A percentile compares a stretch with the other conserved stretches of the same genome.
Conservation (phyloP, 2,113 vertebrate species). For the Ochotona princeps region DNA sequence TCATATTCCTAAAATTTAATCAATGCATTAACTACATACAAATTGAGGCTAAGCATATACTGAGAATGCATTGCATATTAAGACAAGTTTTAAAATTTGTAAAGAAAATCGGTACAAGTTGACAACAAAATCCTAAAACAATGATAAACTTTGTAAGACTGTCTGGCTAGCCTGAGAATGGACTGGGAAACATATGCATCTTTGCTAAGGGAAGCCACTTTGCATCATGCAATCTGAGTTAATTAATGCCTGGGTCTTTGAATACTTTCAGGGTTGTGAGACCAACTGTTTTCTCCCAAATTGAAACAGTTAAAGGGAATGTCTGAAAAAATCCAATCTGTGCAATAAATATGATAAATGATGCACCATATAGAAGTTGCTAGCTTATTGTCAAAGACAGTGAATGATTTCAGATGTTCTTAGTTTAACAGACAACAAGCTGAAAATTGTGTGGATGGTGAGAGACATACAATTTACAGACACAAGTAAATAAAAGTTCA, state of each 20-base stretch:
- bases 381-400: constrained; percentile 30
- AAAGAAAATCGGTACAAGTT: neutral
- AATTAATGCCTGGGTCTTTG: neutral
- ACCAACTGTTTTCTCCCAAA: neutral
- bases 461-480: constrained; percentile 25
- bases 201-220: neutral
- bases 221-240: constrained; percentile 5
- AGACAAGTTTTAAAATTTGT: neutral
- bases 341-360: constrained; percentile 50
- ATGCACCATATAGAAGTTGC: constrained; percentile 24
- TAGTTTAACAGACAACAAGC: neutral
- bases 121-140: constrained; percentile 41
- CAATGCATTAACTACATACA: neutral
- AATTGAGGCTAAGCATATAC: neutral
- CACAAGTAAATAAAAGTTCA: constrained; percentile 64
- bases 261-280: constrained; percentile 35
- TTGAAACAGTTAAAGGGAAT: constrained; percentile 52
- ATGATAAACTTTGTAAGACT: constrained; percentile 10
- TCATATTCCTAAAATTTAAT: neutral
- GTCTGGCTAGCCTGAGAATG: neutral
- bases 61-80: neutral
- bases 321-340: constrained; percentile 49
- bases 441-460: constrained; percentile 43
- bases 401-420: constrained; percentile 41
- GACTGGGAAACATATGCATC: neutral